Base-by-base conservation (phyloP, 2,113 vertebrate genomes). In the Arizona elegans region DNA sequence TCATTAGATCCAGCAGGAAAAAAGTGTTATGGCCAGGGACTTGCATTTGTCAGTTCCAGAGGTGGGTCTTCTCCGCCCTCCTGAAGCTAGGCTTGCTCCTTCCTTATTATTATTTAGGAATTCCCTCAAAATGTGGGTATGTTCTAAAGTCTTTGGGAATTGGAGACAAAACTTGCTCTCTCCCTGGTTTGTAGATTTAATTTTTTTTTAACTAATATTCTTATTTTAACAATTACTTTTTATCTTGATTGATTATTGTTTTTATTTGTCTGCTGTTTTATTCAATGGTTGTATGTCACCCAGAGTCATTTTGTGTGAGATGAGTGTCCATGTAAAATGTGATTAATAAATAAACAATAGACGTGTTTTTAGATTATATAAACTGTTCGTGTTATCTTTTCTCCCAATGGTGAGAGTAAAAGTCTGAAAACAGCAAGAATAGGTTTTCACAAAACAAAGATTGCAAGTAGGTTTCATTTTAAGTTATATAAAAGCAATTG, bases 401-500 rank as follows among this genome's bases (percentile, higher is more conserved):
- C n/a, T 23, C n/a, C 15, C 13, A 55, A 33, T 38, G 33, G 17
- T 81, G 70, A 38, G 1, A 1, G 1, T 81, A 8, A n/a, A 70
- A 70, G 4, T 90, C 23, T 50, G 38, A 59, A 70, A 26, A 65
- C n/a, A 56, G 33, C 9, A 7, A 29, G 29, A 29, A 75, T 33
- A 23, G 29, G n/a, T 15, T 50, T 56, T 50, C 29, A 43, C 26
- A 87, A 81, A 91, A 59, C 23, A 86, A n/a, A 90, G 8, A 90
- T 8, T 47, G 9, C 13, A 10, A 21, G 85, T n/a, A 10, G 3
- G 90, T 94, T 93, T 92, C 87, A 2, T 38, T 8, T 81, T 0
- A 43, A 2, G 91, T 92, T 91, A 75, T 53, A 12, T 86, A 92
- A 89, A 86, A 91, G 91, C 92, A 87, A 86, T 91, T 1, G 11